phyloP scores from a whole-genome alignment of 2,113 vertebrate genomes.

The Corynorhinus townsendii region DNA sequence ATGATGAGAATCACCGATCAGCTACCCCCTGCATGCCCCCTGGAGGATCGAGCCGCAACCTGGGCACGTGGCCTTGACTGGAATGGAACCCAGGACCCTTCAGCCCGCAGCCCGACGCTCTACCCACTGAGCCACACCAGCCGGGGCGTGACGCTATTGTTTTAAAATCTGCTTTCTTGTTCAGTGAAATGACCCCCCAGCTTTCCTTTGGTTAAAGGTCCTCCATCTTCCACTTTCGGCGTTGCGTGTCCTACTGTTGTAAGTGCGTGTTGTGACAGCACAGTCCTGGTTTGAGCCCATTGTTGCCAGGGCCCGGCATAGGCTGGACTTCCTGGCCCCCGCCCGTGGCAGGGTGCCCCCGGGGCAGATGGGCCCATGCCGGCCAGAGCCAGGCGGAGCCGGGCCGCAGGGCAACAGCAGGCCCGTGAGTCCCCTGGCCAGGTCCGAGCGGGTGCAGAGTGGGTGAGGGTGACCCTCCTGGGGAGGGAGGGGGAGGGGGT shows the following conservation, averaged over 20 bases:
- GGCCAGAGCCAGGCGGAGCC: not conserved
- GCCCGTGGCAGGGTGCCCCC: not conserved
- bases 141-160: no score
- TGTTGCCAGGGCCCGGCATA: rapidly evolving
- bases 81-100: no score
- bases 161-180: not conserved
- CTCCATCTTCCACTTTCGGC: not conserved
- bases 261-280: not conserved
- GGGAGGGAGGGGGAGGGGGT: no score
- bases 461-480: not conserved
- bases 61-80: no score
- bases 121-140: no score
- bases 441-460: not conserved
- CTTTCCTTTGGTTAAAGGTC: not conserved
- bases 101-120: no score
- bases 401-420: not conserved
- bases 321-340: not conserved
- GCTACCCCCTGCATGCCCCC: no score
- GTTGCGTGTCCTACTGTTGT: not conserved
- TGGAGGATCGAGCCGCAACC: no score
- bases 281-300: not conserved
- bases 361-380: no score
- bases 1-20: no score
- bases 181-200: not conserved
- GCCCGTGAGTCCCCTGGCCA: not conserved